Conservation (phyloP, 2,113 vertebrate genomes). For the Megaceryle torquata region DNA sequence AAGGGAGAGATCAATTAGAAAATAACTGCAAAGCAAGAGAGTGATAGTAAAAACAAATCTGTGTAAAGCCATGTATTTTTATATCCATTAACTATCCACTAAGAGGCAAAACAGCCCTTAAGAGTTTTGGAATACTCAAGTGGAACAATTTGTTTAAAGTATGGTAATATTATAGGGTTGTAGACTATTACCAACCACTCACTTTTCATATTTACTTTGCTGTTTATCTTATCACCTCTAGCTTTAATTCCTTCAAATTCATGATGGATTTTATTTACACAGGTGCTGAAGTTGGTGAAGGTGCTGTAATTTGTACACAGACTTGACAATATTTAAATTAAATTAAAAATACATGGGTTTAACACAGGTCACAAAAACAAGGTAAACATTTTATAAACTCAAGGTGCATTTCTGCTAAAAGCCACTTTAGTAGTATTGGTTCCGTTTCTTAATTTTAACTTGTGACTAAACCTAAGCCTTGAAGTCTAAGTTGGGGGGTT, state of each 20-base stretch:
- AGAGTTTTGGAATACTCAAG: neutral
- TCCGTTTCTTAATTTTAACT: neutral
- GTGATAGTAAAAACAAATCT: neutral
- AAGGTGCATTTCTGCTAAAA: neutral
- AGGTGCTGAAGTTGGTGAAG: neutral
- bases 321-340: neutral
- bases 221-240: neutral
- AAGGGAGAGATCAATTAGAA: neutral
- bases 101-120: neutral
- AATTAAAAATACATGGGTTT: neutral
- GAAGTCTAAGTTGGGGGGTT: neutral
- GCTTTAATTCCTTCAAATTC: neutral
- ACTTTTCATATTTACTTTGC: neutral
- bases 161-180: neutral
- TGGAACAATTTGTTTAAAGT: neutral
- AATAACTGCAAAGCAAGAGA: neutral
- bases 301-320: neutral
- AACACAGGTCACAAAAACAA: neutral
- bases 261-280: neutral
- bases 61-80: neutral
- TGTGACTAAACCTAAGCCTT: neutral
- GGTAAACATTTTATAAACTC: neutral
- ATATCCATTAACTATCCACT: neutral
- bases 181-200: neutral
- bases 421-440: neutral